Conservation (phyloP, 2,113 vertebrate genomes). For the Pandion haliaetus region DNA sequence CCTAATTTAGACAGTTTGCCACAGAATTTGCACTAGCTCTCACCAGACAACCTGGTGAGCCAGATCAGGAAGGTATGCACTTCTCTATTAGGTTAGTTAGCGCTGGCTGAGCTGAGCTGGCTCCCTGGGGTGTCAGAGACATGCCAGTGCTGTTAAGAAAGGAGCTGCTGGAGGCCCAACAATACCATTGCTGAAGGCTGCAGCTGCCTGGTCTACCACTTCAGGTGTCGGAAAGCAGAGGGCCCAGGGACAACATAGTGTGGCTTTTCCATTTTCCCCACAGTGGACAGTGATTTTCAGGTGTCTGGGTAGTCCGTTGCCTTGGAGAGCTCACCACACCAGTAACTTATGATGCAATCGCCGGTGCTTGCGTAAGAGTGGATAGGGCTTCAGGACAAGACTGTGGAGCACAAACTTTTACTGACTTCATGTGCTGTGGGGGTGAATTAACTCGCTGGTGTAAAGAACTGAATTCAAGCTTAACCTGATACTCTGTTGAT, state of each 20-base stretch:
- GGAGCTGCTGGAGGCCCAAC: not conserved
- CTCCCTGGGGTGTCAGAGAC: not conserved
- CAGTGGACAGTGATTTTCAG: not conserved
- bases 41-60: not conserved
- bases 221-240: not conserved
- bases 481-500: not conserved
- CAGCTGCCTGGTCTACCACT: not conserved
- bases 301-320: not conserved
- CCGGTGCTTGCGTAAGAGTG: accelerated
- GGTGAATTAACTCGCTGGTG: not conserved
- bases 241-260: not conserved
- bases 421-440: not conserved
- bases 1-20: not conserved
- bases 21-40: not conserved
- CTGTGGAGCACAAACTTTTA: not conserved
- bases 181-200: not conserved
- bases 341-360: accelerated
- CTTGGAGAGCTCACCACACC: not conserved
- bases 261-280: not conserved
- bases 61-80: not conserved
- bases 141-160: not conserved
- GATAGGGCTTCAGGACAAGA: not conserved
- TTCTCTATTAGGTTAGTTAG: accelerated
- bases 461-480: not conserved
- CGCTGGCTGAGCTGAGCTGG: not conserved